Evolutionary conservation across 92 coral and sea anemone species (phyloP).

Genomic region (Isaurus tuberculatus): DNA sequence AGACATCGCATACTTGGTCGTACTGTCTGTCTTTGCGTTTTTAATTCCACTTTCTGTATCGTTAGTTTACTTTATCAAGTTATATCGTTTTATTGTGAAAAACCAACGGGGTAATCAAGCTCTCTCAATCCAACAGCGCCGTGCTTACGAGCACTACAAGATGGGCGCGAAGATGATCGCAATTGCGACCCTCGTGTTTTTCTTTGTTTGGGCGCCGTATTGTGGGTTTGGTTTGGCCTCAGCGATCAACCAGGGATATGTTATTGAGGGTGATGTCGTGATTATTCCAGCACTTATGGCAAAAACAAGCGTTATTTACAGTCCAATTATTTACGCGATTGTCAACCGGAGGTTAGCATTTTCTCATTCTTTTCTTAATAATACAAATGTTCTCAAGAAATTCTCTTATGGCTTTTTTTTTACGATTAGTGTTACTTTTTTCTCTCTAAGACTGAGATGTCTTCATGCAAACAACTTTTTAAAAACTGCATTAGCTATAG

Average conservation of each 20-base stretch:
- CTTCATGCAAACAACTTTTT: too few species aligned
- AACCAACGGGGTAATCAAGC: conserved; percentile 25
- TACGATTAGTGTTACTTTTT: too few species aligned
- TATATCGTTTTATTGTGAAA: conserved; percentile 29
- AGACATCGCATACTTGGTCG: conserved; percentile 55
- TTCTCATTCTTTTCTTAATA: neutral
- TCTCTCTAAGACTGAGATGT: too few species aligned
- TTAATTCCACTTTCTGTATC: conserved; percentile 62
- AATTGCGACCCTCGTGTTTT: conserved; percentile 48
- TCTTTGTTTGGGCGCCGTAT: conserved; percentile 71
- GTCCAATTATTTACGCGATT: conserved; percentile 65
- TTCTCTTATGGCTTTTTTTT: too few species aligned
- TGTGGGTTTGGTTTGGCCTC: conserved; percentile 53
- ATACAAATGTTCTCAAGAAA: too few species aligned
- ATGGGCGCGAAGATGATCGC: conserved; percentile 46
- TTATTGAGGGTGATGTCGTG: conserved; percentile 34
- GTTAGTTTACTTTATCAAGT: conserved; percentile 50
- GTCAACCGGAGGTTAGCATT: conserved; percentile 70
- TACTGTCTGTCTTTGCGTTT: conserved; percentile 56
- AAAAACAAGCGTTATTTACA: conserved; percentile 71
- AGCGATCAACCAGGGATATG: conserved; percentile 43
- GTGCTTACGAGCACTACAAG: conserved; percentile 35
- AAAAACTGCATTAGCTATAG: too few species aligned
- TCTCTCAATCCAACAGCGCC: conserved; percentile 48
- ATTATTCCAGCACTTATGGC: conserved; percentile 66